Percentiles rank a stretch among this genome's conserved stretches.
These are phyloP conservation scores for Cisticola juncidis DNA, from an alignment of 2,113 vertebrate species.

Conservation along the genomic window DNA sequence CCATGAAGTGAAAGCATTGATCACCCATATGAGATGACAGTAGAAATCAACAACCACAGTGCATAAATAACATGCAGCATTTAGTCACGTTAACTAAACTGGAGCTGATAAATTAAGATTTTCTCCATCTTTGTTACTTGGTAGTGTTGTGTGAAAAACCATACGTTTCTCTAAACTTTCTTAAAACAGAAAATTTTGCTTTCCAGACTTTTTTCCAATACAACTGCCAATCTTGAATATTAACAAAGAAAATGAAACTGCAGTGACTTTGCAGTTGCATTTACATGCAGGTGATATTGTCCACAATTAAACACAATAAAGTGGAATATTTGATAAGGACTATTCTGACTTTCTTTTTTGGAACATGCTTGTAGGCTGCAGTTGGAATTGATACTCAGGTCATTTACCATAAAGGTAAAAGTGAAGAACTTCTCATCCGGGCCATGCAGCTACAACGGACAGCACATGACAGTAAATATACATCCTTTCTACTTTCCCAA, in stretches of 20 bases:
- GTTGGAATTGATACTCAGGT: slow-evolving; percentile 83
- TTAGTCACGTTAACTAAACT: rapidly evolving
- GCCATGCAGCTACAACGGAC: slow-evolving; percentile 75
- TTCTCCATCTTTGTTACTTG: not conserved
- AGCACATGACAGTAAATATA: slow-evolving; percentile 76
- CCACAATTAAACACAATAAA: not conserved
- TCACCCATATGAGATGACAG: not conserved
- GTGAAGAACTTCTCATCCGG: slow-evolving; percentile 78
- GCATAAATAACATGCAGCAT: not conserved
- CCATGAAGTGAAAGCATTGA: not conserved
- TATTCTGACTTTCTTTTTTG: slow-evolving; percentile 20
- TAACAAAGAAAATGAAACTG: not conserved
- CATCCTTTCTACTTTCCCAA: not conserved
- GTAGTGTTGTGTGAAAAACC: not conserved
- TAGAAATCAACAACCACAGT: not conserved
- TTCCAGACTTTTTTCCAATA: not conserved
- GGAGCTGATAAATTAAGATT: not conserved
- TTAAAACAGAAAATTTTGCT: not conserved
- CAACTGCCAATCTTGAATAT: not conserved
- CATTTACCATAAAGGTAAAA: slow-evolving; percentile 79
- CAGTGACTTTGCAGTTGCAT: not conserved
- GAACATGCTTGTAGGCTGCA: slow-evolving; percentile 76
- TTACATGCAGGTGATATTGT: not conserved
- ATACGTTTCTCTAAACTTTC: not conserved
- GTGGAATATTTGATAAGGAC: not conserved